Percentiles rank a stretch among this genome's conserved stretches.
Conservation (phyloP, 2,113 vertebrate species). For the Coracopsis vasa region DNA sequence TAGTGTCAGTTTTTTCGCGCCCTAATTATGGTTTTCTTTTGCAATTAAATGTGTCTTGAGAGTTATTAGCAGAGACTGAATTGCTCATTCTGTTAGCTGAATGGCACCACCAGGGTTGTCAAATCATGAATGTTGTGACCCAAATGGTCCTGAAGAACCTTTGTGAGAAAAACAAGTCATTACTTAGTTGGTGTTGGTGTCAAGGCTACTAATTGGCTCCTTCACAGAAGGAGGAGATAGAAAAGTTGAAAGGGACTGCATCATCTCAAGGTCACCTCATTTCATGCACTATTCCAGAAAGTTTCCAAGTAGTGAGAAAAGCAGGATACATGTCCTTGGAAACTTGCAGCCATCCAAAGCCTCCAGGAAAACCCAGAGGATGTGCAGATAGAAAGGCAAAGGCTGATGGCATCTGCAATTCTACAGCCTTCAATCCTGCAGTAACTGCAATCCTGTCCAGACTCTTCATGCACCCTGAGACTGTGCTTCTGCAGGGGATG, state of each 20-base stretch:
- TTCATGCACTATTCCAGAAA: not conserved
- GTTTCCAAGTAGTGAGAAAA: not conserved
- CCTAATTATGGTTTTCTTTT: not conserved
- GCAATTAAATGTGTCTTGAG: not conserved
- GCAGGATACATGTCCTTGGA: not conserved
- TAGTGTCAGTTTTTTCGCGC: not conserved
- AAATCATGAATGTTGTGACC: not conserved
- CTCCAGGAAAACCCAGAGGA: not conserved
- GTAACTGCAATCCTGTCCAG: not conserved
- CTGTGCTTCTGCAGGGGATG: fast-evolving
- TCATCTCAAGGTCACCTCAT: not conserved
- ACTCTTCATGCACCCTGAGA: not conserved
- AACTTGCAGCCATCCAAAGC: not conserved
- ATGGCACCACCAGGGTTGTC: not conserved
- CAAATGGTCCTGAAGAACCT: not conserved
- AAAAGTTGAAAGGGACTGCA: not conserved
- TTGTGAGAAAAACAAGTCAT: not conserved
- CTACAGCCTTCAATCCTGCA: not conserved
- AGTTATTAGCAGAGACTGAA: not conserved
- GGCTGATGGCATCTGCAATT: not conserved
- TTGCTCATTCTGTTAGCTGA: not conserved
- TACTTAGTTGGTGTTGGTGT: not conserved
- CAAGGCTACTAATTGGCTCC: not conserved
- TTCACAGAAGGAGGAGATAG: not conserved
- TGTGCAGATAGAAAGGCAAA: not conserved